These are phyloP conservation scores for Spodoptera litura DNA, from an alignment of 1,140 invertebrate genomes.

Conservation along the genomic window DNA sequence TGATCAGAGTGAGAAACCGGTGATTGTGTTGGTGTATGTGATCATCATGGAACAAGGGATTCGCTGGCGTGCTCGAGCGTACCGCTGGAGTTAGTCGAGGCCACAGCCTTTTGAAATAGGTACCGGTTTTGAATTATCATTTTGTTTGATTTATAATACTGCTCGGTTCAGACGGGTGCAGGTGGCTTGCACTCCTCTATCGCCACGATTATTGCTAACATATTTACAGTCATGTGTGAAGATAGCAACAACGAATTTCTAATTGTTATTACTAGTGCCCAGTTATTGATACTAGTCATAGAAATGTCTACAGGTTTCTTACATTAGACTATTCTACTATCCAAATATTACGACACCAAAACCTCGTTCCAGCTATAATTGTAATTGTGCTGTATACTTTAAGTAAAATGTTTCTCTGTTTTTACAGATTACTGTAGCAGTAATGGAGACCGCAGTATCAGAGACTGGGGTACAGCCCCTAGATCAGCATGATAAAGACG, in stretches of 20 bases:
- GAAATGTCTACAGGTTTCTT: too few relatives aligned
- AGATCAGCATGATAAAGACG: constrained; percentile 14
- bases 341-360: too few relatives aligned
- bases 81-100: constrained; percentile 78
- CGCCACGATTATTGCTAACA: constrained; percentile 24
- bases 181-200: constrained; percentile 58
- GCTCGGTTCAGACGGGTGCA: constrained; percentile 57
- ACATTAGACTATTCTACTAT: too few relatives aligned
- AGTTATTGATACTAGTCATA: not conserved
- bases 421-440: constrained; percentile 50
- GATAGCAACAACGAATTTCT: constrained; percentile 19
- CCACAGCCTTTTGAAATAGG: constrained; percentile 82
- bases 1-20: constrained; percentile 61
- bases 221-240: constrained; percentile 23
- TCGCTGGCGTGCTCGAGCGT: constrained; percentile 65
- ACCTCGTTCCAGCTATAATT: not conserved
- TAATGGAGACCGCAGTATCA: constrained; percentile 56
- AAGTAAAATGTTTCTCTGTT: not conserved
- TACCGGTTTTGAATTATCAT: constrained; percentile 85
- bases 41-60: constrained; percentile 78
- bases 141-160: constrained; percentile 82
- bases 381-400: not conserved
- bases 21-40: constrained; percentile 54
- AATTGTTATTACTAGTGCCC: too few relatives aligned
- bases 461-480: constrained; percentile 32